Conservation (phyloP, 2,797 vertebrate species). For the Spheniscus humboldti region DNA sequence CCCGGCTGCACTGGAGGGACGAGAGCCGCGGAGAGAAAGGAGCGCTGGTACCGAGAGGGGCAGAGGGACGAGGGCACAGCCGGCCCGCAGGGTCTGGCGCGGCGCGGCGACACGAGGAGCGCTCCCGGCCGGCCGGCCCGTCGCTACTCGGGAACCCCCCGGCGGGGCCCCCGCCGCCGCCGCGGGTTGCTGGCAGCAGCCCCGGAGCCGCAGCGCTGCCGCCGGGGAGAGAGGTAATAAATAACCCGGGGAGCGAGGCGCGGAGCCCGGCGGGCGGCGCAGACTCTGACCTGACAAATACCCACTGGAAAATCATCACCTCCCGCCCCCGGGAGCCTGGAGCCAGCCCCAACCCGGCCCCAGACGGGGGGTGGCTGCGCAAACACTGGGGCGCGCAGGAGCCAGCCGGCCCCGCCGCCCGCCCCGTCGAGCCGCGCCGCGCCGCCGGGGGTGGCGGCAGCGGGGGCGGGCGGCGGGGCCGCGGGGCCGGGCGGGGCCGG, state of each 20-base stretch:
- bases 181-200: conserved; percentile 86
- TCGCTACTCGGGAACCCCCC: conserved; percentile 81
- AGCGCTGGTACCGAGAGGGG: not conserved
- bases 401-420: not conserved
- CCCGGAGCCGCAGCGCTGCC: conserved; percentile 90
- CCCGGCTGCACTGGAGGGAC: too few relatives aligned
- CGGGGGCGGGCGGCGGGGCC: not conserved
- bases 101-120: not conserved
- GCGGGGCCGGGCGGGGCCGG: not conserved
- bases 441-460: not conserved
- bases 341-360: conserved; percentile 79
- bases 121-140: not conserved
- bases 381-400: not conserved
- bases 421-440: not conserved
- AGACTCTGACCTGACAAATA: conserved; percentile 96
- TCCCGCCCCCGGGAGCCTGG: conserved; percentile 87
- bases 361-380: conserved; percentile 3
- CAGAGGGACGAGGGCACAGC: not conserved
- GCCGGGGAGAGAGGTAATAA: conserved; percentile 95
- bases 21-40: too few relatives aligned
- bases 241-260: conserved; percentile 93
- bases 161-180: conserved; percentile 76
- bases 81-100: not conserved
- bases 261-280: conserved; percentile 88
- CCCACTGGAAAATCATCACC: conserved; percentile 92